Evolutionary conservation across 2,113 vertebrate species (phyloP).

Genomic region (Oryzias javanicus): DNA sequence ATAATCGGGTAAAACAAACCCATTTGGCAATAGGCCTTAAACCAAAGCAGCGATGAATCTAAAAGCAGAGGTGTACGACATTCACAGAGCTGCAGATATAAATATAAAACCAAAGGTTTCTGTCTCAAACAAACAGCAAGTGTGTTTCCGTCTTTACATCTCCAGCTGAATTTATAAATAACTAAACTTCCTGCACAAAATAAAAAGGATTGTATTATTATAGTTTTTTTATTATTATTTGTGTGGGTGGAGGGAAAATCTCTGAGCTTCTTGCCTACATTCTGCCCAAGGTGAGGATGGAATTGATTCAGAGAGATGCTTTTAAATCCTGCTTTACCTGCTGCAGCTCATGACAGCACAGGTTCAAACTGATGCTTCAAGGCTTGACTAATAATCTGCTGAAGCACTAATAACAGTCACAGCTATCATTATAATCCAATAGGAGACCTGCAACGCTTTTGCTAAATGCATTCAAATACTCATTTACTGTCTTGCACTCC

Average conservation of each 20-base stretch:
- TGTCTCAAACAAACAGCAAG: conserved; percentile 10
- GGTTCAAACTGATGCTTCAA: too few species aligned
- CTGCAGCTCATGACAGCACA: not conserved
- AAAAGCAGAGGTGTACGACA: conserved; percentile 20
- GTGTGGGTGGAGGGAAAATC: not conserved
- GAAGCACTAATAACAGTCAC: too few species aligned
- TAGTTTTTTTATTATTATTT: not conserved
- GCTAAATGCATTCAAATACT: too few species aligned
- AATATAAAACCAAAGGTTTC: conserved; percentile 18
- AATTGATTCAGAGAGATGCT: conserved; percentile 3
- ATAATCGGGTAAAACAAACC: conserved; percentile 1
- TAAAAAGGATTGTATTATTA: conserved; percentile 15
- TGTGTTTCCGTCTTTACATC: conserved; percentile 26
- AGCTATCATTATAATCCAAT: too few species aligned
- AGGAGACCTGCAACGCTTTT: too few species aligned
- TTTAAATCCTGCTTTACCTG: not conserved
- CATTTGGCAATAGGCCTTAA: conserved; percentile 11
- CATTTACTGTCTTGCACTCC: too few species aligned
- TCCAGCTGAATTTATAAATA: conserved; percentile 20
- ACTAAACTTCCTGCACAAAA: conserved; percentile 2
- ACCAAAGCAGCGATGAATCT: conserved; percentile 15
- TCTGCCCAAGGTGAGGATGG: not conserved
- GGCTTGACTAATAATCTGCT: too few species aligned
- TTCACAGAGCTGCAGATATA: conserved; percentile 38
- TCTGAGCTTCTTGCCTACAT: not conserved